These are phyloP conservation scores for Charadrius vociferus DNA, from an alignment of 2,113 vertebrate species.

Conservation along the genomic window DNA sequence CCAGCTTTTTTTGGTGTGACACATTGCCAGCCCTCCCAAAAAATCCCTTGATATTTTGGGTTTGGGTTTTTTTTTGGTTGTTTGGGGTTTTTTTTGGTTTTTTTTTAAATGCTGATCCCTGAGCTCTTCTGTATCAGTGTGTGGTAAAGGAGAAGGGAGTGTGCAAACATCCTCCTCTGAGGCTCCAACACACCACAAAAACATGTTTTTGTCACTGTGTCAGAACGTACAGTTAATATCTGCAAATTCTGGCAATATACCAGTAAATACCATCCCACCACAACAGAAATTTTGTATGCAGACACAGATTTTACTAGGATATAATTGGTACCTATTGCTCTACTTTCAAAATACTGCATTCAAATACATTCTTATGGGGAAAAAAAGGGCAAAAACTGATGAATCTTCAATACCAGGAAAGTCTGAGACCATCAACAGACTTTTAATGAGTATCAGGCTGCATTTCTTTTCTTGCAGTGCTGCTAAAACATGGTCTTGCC, in stretches of 20 bases:
- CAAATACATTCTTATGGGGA: not conserved
- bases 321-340: slow-evolving; percentile 24
- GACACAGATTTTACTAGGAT: not conserved
- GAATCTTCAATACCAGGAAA: not conserved
- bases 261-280: not conserved
- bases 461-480: not conserved
- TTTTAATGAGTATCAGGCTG: not conserved
- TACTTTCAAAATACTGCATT: slow-evolving; percentile 27
- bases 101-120: not conserved
- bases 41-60: not conserved
- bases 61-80: no score
- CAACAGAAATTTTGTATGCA: not conserved
- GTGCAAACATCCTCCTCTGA: not conserved
- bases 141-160: not conserved
- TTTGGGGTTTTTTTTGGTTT: no score
- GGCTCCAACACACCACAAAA: not conserved
- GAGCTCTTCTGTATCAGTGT: not conserved
- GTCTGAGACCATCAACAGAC: not conserved
- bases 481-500: not conserved
- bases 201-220: not conserved
- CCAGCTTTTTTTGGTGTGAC: not conserved
- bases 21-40: not conserved
- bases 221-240: not conserved
- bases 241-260: not conserved
- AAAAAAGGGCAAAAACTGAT: not conserved